These are phyloP conservation scores for Laothoe populi DNA, from an alignment of 2,888 invertebrate genomes.

Conservation along the genomic window DNA sequence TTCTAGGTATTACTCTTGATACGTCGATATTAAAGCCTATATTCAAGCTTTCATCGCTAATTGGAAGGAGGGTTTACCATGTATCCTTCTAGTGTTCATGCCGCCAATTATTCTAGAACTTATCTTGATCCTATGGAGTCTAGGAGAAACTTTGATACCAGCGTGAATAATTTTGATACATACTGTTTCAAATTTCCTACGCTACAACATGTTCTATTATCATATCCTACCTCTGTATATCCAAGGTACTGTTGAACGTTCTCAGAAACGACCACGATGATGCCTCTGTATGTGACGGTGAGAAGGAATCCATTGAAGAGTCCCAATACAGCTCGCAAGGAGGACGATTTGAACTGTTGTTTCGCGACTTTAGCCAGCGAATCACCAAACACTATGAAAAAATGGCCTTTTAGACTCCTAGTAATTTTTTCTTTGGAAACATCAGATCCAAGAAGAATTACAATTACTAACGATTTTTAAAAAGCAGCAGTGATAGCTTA, in stretches of 20 bases:
- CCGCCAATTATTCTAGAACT: too few relatives aligned
- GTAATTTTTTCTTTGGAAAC: not conserved
- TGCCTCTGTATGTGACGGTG: constrained; percentile 90
- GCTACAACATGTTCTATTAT: not conserved
- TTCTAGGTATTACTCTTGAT: too few relatives aligned
- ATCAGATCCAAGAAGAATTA: too few relatives aligned
- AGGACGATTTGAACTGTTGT: constrained; percentile 62
- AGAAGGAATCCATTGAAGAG: constrained; percentile 91
- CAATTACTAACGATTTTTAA: too few relatives aligned
- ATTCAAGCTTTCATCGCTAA: too few relatives aligned
- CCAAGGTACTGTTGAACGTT: constrained; percentile 93
- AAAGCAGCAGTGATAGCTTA: too few relatives aligned
- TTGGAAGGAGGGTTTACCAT: too few relatives aligned
- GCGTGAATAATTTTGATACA: too few relatives aligned
- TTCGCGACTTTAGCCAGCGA: constrained; percentile 87
- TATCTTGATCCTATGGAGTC: too few relatives aligned
- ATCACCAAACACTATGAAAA: constrained; percentile 81
- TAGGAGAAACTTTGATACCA: too few relatives aligned
- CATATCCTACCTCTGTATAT: constrained; percentile 88
- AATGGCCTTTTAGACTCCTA: not conserved
- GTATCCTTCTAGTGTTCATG: too few relatives aligned
- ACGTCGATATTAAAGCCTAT: too few relatives aligned
- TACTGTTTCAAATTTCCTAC: not conserved
- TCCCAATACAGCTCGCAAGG: constrained; percentile 84
- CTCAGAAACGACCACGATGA: constrained; percentile 93